Evolutionary conservation across 2,797 vertebrate genomes (phyloP), one percentile per base, ranked within the genome.

Genomic region (Pteronotus mesoamericanus): DNA sequence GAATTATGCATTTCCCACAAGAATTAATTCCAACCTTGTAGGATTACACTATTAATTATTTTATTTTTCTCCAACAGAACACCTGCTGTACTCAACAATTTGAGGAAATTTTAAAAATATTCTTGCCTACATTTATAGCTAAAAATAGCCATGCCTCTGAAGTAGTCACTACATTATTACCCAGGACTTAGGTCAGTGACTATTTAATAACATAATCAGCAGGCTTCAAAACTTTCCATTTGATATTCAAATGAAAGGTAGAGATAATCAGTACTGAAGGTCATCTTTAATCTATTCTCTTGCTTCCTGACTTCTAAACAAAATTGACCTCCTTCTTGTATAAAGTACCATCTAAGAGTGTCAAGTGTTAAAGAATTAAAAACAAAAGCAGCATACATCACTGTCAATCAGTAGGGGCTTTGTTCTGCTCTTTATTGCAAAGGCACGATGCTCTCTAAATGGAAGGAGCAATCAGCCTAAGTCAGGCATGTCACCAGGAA

Each of bases 371-470:
- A 97, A 97, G 98, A 98, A 98, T 98, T 96, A 94, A 98, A 98
- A 98, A 98, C 98, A 98, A 98, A 98, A 98, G 98, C 72, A 59
- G 95, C 59, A 89, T 90, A 95, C 96, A 95, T 90, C 0, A 32
- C 97, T 96, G 98, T 98, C 98, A 98, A 95, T 98, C 98, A 98
- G 96, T 93, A 51, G 97, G 97, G 97, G 86, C 96, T 98, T 98
- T 98, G 96, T 97, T 98, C 96, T 97, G 95, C 48, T 97, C 75
- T 37, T 94, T 91, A 87, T 92, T 98, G 97, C 96, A 97, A 93
- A 98, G 93, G 89, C 96, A 98, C 94, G 75, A 96, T 96, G 95
- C 46, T 97, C 92, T 97, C 93, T 97, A 97, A 98, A 97, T 89
- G 96, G 97, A 98, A 91, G 97, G 97, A 97, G 98, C 98, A 94